Conservation (phyloP, 2,797 vertebrate species). For the Gorsachius magnificus region DNA sequence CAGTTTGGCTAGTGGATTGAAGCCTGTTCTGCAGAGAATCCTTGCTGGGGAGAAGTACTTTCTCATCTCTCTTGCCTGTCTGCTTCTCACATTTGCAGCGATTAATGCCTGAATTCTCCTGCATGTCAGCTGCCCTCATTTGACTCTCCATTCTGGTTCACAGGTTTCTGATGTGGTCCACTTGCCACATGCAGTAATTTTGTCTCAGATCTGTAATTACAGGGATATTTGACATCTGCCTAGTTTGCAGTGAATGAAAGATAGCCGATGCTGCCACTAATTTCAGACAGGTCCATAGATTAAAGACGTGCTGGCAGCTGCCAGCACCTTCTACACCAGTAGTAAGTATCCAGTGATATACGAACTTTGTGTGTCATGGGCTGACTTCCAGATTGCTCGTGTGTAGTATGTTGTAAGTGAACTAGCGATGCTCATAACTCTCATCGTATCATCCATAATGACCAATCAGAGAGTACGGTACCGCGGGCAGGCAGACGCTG, state of each 20-base stretch:
- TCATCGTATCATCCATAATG: not conserved
- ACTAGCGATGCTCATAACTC: not conserved
- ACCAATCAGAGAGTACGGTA: not conserved
- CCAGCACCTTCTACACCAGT: not conserved
- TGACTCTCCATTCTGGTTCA: not conserved
- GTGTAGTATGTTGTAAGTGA: not conserved
- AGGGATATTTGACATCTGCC: not conserved
- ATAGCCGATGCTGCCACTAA: not conserved
- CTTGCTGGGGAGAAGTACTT: not conserved
- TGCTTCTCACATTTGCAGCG: not conserved
- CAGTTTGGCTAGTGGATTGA: not conserved
- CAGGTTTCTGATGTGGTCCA: not conserved
- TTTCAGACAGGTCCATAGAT: not conserved
- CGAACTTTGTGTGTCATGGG: fast-evolving
- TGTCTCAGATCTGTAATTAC: not conserved
- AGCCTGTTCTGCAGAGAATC: not conserved
- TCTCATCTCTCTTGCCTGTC: not conserved
- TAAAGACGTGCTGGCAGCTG: not conserved
- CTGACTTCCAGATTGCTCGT: fast-evolving
- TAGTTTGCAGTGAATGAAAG: not conserved
- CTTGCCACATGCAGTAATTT: not conserved
- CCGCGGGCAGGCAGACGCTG: not conserved
- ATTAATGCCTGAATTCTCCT: not conserved
- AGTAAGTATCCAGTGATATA: not conserved
- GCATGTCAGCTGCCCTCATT: not conserved